Conservation (phyloP, 2,113 vertebrate genomes). For the Alectura lathami region DNA sequence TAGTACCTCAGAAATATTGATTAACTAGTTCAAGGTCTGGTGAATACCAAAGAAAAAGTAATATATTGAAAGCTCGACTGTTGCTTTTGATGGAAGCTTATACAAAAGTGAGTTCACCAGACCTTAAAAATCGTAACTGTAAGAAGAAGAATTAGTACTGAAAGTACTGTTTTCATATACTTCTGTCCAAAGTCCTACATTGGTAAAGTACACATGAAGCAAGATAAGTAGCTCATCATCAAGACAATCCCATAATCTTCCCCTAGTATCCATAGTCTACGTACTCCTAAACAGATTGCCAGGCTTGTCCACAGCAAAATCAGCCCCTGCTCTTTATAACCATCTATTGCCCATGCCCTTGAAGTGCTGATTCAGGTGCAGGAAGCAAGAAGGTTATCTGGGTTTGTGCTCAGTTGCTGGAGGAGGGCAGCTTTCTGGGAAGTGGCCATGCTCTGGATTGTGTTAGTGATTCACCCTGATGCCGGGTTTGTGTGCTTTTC, state of each 20-base stretch:
- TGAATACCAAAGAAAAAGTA: background rate
- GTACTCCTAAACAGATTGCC: background rate
- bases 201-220: background rate
- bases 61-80: background rate
- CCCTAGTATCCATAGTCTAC: background rate
- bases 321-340: background rate
- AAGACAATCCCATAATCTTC: background rate
- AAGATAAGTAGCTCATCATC: background rate
- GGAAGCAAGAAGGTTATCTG: background rate
- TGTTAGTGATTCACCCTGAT: background rate
- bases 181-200: background rate
- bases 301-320: background rate
- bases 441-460: rapidly evolving
- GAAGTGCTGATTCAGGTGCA: background rate
- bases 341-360: background rate
- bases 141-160: background rate
- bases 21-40: background rate
- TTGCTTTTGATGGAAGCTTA: background rate
- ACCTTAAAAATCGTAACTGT: background rate
- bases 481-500: rapidly evolving
- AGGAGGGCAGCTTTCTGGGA: background rate
- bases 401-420: background rate
- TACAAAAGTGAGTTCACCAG: background rate
- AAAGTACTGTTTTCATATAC: background rate
- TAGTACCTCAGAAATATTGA: background rate